A percentile compares a stretch with the other conserved stretches of the same genome.
Evolutionary conservation across 2,113 vertebrate genomes (phyloP).

Genomic region (Anser brachyrhynchus): DNA sequence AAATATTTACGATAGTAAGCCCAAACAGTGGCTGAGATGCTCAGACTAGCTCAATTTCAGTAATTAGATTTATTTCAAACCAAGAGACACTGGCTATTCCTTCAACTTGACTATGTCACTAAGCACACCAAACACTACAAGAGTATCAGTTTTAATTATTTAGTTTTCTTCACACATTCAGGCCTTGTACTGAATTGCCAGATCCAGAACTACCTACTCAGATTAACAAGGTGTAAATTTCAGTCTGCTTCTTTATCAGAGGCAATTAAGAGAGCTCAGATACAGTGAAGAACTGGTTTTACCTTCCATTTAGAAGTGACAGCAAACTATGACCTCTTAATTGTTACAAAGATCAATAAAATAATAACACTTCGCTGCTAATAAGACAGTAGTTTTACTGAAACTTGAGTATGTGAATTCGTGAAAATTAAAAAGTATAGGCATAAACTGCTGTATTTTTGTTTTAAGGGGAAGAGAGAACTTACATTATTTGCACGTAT

Average conservation of each 20-base stretch:
- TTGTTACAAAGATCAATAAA: neutral
- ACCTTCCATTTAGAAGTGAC: neutral
- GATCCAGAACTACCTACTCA: neutral
- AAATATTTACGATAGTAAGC: neutral
- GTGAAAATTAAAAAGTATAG: neutral
- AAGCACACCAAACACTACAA: neutral
- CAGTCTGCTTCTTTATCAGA: neutral
- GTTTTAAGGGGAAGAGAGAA: neutral
- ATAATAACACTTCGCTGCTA: neutral
- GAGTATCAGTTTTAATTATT: neutral
- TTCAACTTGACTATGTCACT: neutral
- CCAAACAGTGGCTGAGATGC: neutral
- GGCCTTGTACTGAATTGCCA: neutral
- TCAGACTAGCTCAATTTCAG: neutral
- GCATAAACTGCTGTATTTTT: accelerated
- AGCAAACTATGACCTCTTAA: neutral
- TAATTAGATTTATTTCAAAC: neutral
- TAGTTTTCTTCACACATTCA: neutral
- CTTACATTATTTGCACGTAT: accelerated
- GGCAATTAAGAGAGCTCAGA: neutral
- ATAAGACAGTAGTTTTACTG: neutral
- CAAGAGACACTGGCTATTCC: neutral
- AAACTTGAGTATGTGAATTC: neutral
- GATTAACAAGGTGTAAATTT: neutral
- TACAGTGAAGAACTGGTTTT: neutral